Evolutionary conservation across 2,113 vertebrate species (phyloP).

Genomic region (Galbula dea): DNA sequence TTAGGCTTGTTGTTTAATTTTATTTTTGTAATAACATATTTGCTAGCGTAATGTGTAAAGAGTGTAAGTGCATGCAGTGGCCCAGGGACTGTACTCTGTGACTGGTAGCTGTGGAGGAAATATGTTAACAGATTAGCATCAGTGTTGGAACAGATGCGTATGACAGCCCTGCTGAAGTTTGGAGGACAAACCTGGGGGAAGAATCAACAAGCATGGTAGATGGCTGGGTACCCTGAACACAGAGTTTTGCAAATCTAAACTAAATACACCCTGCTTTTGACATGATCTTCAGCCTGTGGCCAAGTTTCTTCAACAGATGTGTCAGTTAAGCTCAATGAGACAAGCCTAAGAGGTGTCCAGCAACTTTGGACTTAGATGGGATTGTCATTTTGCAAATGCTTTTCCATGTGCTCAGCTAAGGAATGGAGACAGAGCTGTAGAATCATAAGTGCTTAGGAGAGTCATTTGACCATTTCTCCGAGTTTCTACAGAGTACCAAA

Average conservation of each 20-base stretch:
- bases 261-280: not conserved
- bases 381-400: not conserved
- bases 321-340: not conserved
- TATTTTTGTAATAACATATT: slow-evolving; percentile 21
- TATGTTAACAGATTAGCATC: not conserved
- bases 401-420: not conserved
- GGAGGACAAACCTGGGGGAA: not conserved
- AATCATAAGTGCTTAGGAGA: not conserved
- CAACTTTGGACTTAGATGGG: not conserved
- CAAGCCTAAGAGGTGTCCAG: not conserved
- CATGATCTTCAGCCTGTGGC: not conserved
- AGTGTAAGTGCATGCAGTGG: not conserved
- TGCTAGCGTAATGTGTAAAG: not conserved
- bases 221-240: not conserved
- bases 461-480: not conserved
- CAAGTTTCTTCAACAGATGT: not conserved
- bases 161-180: not conserved
- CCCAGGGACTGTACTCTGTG: not conserved
- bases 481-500: not conserved
- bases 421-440: not conserved
- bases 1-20: slow-evolving; percentile 19
- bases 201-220: not conserved
- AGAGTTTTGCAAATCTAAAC: not conserved
- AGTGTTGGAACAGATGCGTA: not conserved
- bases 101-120: not conserved